Percentiles rank a stretch among this genome's conserved stretches.
Evolutionary conservation across 2,888 invertebrate genomes (phyloP).

Genomic region (Agrilus biguttatus): DNA sequence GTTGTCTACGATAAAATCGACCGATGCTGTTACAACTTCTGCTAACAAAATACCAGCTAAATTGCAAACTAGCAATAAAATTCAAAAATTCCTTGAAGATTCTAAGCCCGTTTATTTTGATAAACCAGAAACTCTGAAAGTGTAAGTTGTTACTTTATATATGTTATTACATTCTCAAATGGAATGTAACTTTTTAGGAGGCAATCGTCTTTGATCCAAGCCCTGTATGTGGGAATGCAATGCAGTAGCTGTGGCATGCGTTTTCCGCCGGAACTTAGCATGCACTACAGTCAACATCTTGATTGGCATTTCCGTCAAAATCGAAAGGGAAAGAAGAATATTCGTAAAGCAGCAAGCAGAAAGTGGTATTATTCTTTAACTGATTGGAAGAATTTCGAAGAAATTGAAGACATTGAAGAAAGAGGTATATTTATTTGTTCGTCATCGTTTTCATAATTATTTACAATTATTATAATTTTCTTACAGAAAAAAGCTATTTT

Average conservation of each 20-base stretch:
- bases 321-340: slow-evolving; percentile 71
- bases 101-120: slow-evolving; percentile 52
- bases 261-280: slow-evolving; percentile 80
- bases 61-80: neutral
- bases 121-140: slow-evolving; percentile 58
- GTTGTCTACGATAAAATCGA: neutral
- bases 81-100: slow-evolving; percentile 15
- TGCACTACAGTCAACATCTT: slow-evolving; percentile 85
- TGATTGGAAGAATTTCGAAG: slow-evolving; percentile 92
- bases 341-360: slow-evolving; percentile 67
- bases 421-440: slow-evolving; percentile 39
- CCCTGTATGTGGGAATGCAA: slow-evolving; percentile 80
- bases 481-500: slow-evolving; percentile 73
- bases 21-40: neutral
- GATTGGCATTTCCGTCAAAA: slow-evolving; percentile 99
- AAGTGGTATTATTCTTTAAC: slow-evolving; percentile 82
- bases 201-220: slow-evolving; percentile 54
- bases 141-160: slow-evolving; percentile 32
- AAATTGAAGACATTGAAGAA: slow-evolving; percentile 82
- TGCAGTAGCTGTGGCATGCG: slow-evolving; percentile 93
- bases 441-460: neutral
- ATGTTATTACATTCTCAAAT: neutral
- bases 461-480: slow-evolving; percentile 3
- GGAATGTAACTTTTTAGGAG: slow-evolving; percentile 35
- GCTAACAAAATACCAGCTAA: slow-evolving; percentile 11